A percentile compares a stretch with the other conserved stretches of the same genome.
phyloP scores from a whole-genome alignment of 1,140 invertebrate genomes.

The Venustaconcha ellipsiformis region DNA sequence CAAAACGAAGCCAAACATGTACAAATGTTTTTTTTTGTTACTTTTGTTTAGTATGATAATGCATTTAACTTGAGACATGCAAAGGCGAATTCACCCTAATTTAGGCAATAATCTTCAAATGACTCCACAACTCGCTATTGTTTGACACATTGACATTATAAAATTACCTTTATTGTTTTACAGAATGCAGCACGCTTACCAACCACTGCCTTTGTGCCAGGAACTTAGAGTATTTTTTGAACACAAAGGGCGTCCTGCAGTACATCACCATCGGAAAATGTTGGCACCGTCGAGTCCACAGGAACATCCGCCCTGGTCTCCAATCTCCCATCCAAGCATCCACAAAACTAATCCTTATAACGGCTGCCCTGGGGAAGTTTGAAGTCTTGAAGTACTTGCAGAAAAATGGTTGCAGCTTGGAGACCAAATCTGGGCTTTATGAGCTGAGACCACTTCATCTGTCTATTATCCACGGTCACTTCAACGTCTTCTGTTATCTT shows the following conservation, averaged over 20 bases:
- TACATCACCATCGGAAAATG: constrained; percentile 24
- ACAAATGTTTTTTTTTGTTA: too few relatives aligned
- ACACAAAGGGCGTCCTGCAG: constrained; percentile 22
- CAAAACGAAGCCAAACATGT: too few relatives aligned
- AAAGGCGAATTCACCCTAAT: too few relatives aligned
- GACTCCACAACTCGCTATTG: too few relatives aligned
- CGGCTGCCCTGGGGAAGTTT: constrained; percentile 23
- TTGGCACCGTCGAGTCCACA: constrained; percentile 27
- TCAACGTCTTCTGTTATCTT: constrained; percentile 27
- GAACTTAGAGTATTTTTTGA: constrained; percentile 33
- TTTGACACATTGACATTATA: too few relatives aligned
- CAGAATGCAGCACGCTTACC: constrained; percentile 26
- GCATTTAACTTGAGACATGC: too few relatives aligned
- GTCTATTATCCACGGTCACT: constrained; percentile 23
- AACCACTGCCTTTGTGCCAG: constrained; percentile 31
- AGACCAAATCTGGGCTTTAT: constrained; percentile 28
- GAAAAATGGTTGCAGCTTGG: constrained; percentile 16
- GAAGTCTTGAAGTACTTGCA: constrained; percentile 23
- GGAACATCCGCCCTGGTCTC: constrained; percentile 17
- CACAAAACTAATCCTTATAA: constrained; percentile 10
- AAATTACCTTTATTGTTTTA: neutral
- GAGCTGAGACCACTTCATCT: constrained; percentile 27
- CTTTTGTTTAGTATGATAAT: too few relatives aligned
- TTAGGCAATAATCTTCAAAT: too few relatives aligned
- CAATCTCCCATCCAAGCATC: constrained; percentile 20